A percentile compares a stretch with the other conserved stretches of the same genome.
Evolutionary conservation across 2,113 vertebrate genomes (phyloP).

Genomic region (Genyomyrus donnyi): DNA sequence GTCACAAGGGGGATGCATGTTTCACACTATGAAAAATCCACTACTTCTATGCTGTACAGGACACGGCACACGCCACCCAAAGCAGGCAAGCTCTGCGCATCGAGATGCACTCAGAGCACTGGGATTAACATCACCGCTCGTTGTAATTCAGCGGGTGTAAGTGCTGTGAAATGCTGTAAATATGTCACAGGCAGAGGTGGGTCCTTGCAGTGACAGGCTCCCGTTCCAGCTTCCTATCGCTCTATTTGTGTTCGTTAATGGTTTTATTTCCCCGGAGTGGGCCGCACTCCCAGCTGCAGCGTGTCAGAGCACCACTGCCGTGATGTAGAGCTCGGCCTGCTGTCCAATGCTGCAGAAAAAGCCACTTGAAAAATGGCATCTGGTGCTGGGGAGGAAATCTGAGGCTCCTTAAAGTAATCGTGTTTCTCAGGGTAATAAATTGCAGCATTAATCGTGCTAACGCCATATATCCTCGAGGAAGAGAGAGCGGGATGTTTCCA

Average conservation of each 20-base stretch:
- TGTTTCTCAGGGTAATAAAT: conserved; percentile 79
- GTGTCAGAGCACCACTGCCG: conserved; percentile 66
- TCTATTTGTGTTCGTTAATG: conserved; percentile 3
- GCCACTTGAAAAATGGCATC: conserved; percentile 78
- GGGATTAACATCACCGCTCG: not conserved
- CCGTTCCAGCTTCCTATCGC: not conserved
- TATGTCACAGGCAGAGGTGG: not conserved
- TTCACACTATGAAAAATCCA: not conserved
- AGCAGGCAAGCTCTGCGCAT: not conserved
- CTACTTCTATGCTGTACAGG: not conserved
- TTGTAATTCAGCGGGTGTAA: not conserved
- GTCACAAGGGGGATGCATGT: not conserved
- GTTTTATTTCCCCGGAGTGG: conserved; percentile 18
- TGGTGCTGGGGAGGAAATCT: conserved; percentile 71
- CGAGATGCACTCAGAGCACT: not conserved
- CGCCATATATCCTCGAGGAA: conserved; percentile 53
- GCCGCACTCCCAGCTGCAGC: conserved; percentile 58
- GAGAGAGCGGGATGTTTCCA: conserved; percentile 53
- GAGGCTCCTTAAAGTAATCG: conserved; percentile 71
- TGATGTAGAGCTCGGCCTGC: conserved; percentile 72
- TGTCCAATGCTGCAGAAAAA: conserved; percentile 73
- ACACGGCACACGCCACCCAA: not conserved
- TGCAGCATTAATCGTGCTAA: conserved; percentile 70
- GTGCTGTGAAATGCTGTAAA: not conserved
- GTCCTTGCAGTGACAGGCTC: not conserved